Evolutionary conservation across 2,888 invertebrate genomes (phyloP), one percentile per base, ranked within the genome.

Genomic region (Ophion obscuratus): DNA sequence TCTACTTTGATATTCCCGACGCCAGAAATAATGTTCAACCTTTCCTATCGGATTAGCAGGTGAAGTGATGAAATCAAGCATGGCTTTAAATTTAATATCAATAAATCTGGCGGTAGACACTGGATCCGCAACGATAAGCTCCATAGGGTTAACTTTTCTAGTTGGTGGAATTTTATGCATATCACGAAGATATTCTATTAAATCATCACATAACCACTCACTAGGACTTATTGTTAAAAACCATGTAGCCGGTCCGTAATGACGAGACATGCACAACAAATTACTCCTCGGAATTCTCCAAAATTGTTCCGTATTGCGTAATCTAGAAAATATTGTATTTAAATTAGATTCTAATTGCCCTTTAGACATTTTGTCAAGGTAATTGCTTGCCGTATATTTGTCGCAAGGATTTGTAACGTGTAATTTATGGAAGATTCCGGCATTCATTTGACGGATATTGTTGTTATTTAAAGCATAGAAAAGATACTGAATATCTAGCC

Each of bases 21-120:
- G 44, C 85, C 87, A 88, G 66, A 88, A 88, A 59, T 90, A 89
- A 87, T 89, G 87, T 31, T 68, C 85, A 24, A 31, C 71, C 81
- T 87, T 71, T 44, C 89, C 89, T 24, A 91, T 67, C 7, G 91
- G 90, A 36, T 87, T 84, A 85, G 88, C 87, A 2, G 87, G 70
- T 62, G 88, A 89, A 20, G 59, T 87, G 20, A 92, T 79, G 64
- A 92, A 92, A 66, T 91, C 89, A 20, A 92, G 85, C 88, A 91
- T 90, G 9, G 88, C 89, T 17, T 78, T 77, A 86, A 92, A 92
- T 83, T 92, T 90, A 47, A 88, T 91, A 47, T 92, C 91, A 40
- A 92, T 91, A 84, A 92, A 92, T 71, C 91, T 77, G 1, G 91
- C 91, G n/a, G 88, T 85, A 20, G 91, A 89, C 1, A 92, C 89